phyloP scores from a whole-genome alignment of 2,113 vertebrate species.

The Apus apus region DNA sequence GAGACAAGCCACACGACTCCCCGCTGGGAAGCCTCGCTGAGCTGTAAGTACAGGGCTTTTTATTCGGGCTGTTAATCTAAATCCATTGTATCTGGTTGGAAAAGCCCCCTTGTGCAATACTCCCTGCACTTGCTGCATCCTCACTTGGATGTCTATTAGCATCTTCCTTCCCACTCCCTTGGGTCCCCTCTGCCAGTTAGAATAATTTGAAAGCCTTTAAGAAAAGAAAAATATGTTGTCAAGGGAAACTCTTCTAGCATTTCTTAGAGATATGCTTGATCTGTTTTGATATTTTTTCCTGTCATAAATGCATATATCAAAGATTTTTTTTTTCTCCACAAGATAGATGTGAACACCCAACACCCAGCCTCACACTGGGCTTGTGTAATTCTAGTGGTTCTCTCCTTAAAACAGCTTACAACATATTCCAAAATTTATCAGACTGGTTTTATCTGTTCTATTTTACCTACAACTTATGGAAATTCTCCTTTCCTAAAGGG shows the following conservation, averaged over 20 bases:
- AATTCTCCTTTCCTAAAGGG: neutral
- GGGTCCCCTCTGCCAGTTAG: slow-evolving; percentile 20
- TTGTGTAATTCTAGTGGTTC: slow-evolving; percentile 25
- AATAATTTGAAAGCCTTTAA: slow-evolving; percentile 46
- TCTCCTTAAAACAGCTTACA: slow-evolving; percentile 35
- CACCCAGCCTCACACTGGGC: neutral
- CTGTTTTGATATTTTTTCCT: slow-evolving; percentile 11
- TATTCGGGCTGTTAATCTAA: slow-evolving; percentile 31
- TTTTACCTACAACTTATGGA: neutral
- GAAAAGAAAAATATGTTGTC: slow-evolving; percentile 21
- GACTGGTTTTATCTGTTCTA: neutral
- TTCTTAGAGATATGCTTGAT: slow-evolving; percentile 44
- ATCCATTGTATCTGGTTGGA: slow-evolving; percentile 14
- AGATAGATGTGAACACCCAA: neutral
- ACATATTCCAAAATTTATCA: neutral
- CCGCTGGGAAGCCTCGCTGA: slow-evolving; percentile 35
- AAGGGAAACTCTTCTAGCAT: slow-evolving; percentile 54
- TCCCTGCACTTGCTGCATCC: slow-evolving; percentile 42
- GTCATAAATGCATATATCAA: neutral
- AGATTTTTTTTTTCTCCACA: neutral
- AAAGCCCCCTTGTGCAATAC: slow-evolving; percentile 21
- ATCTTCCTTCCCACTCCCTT: slow-evolving; percentile 21
- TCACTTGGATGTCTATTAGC: slow-evolving; percentile 34
- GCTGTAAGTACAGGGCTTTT: slow-evolving; percentile 62
- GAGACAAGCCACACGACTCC: slow-evolving; percentile 36